A percentile compares a stretch with the other conserved stretches of the same genome.
Evolutionary conservation across 2,888 invertebrate genomes (phyloP).

Genomic region (Blastobasis lacticolella): DNA sequence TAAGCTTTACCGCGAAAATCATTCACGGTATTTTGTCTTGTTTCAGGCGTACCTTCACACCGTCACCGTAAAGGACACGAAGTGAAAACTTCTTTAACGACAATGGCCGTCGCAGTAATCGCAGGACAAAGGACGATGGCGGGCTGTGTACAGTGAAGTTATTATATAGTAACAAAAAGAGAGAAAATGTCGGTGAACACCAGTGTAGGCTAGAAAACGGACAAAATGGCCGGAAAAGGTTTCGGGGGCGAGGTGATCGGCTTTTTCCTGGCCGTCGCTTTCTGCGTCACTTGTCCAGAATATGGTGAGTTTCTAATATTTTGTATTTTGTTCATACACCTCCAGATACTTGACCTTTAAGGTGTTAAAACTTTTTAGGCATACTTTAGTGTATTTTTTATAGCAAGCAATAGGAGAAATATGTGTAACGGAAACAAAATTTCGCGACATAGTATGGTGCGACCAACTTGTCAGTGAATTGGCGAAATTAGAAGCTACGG

Average conservation of each 20-base stretch:
- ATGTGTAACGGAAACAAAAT: no score
- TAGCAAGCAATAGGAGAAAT: no score
- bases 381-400: no score
- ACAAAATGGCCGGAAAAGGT: slow-evolving; percentile 63
- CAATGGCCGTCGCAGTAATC: slow-evolving; percentile 41
- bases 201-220: slow-evolving; percentile 61
- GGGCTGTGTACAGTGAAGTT: slow-evolving; percentile 39
- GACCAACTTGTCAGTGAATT: no score
- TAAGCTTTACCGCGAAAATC: no score
- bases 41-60: slow-evolving; percentile 45
- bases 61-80: slow-evolving; percentile 3
- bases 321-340: no score
- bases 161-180: slow-evolving; percentile 32
- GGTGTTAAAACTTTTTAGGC: no score
- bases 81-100: slow-evolving; percentile 13
- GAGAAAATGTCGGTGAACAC: slow-evolving; percentile 61
- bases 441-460: no score
- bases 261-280: slow-evolving; percentile 59
- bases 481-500: no score
- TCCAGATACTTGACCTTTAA: no score
- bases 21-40: slow-evolving; percentile 10
- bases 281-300: slow-evolving; percentile 64
- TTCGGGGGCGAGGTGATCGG: slow-evolving; percentile 61
- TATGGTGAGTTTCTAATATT: slow-evolving; percentile 49
- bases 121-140: slow-evolving; percentile 41